A percentile compares a stretch with the other conserved stretches of the same genome.
Conservation (phyloP, 2,113 vertebrate genomes). For the Eleginops maclovinus region DNA sequence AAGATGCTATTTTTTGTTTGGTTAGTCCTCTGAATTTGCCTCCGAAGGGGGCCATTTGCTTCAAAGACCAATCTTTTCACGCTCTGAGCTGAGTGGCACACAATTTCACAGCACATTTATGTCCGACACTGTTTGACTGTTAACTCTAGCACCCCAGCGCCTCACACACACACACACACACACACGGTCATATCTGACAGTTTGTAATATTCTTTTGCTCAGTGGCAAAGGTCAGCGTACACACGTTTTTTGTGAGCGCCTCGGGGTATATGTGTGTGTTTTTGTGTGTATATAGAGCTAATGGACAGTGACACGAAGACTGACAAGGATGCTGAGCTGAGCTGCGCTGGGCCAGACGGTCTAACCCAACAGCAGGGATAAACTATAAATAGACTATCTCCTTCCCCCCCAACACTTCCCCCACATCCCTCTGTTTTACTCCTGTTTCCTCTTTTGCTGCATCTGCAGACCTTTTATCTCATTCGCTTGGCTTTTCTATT, state of each 20-base stretch:
- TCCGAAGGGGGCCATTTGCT: no score
- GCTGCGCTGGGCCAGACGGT: slow-evolving; percentile 61
- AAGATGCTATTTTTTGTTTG: not conserved
- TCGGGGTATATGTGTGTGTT: slow-evolving; percentile 13
- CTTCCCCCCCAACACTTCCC: slow-evolving; percentile 38
- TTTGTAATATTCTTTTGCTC: slow-evolving; percentile 44
- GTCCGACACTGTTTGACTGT: slow-evolving; percentile 12
- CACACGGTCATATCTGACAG: not conserved
- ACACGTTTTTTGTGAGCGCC: slow-evolving; percentile 35
- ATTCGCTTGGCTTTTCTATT: slow-evolving; percentile 9
- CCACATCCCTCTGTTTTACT: slow-evolving; percentile 21
- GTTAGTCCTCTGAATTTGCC: not conserved
- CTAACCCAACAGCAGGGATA: slow-evolving; percentile 75
- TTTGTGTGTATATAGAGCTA: slow-evolving; percentile 35
- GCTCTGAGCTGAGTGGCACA: slow-evolving; percentile 19
- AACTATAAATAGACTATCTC: slow-evolving; percentile 79
- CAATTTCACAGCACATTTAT: slow-evolving; percentile 38
- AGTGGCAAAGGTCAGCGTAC: slow-evolving; percentile 52
- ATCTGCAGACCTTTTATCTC: slow-evolving; percentile 51
- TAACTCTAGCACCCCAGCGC: not conserved
- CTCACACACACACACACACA: slow-evolving; percentile 10
- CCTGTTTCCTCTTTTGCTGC: slow-evolving; percentile 41
- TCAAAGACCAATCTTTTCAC: slow-evolving; percentile 18
- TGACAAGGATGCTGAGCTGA: slow-evolving; percentile 75
- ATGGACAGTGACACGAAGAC: slow-evolving; percentile 62